Evolutionary conservation across 2,888 invertebrate species (phyloP), one percentile per base, ranked within the genome.

Genomic region (Omphaloscelis lunosa): DNA sequence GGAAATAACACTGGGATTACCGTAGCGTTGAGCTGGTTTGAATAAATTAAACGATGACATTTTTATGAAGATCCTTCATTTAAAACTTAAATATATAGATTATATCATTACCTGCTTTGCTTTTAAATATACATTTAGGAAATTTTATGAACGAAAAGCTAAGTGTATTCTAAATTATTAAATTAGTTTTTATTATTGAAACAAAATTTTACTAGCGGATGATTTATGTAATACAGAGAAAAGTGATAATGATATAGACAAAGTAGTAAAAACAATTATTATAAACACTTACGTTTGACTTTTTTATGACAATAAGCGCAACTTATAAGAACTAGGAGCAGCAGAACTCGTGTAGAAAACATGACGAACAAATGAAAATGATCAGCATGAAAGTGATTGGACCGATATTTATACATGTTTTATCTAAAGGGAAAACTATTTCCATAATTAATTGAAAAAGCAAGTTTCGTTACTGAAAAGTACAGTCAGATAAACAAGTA

Each of bases 361-460:
- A 86, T 86, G 29, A 23, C 63, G 72, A 4, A 48, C n/a, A 48
- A 45, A 23, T 51, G 3, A 20, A 15, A 63, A 62, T 72, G 11
- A 67, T 15, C 20, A 29, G 1, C 0, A n/a, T 51, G 2, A 23
- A 29, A 73, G 23, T 17, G 11, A 56, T 53, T 29, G 9, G 0
- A n/a, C 9, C 20, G 1, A 11, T 83, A 75, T 86, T 72, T 86
- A 66, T 77, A 73, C 34, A 62, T 7, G 11, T 12, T 48, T 75
- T 59, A 86, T 80, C 83, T 76, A 79, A 62, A 23, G 39, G 76
- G 72, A 65, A 83, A 85, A 76, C 12, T 61, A 15, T 72, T 39
- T 17, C n/a, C 1, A 69, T 12, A n/a, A 51, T 68, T 81, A 17
- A 56, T 53, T 68, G 6, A 53, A 20, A 53, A 48, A 15, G 0